Conservation (phyloP, 2,797 vertebrate species). For the Lacerta viridis region DNA sequence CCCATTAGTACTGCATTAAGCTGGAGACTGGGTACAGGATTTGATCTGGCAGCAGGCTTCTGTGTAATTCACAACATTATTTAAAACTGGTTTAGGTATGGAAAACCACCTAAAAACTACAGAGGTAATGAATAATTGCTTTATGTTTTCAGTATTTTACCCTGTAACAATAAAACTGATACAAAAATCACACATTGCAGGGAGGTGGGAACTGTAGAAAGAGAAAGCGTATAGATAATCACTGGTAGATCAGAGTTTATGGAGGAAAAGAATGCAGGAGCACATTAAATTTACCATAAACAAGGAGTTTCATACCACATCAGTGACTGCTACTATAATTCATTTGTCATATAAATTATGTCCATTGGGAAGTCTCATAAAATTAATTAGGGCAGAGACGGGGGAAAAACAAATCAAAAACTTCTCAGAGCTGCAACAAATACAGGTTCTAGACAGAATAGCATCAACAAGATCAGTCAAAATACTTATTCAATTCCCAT, state of each 20-base stretch:
- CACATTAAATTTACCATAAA: conserved; percentile 66
- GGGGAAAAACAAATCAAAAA: conserved; percentile 69
- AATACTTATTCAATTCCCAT: conserved; percentile 40
- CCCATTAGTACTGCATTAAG: conserved; percentile 18
- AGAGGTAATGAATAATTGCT: conserved; percentile 26
- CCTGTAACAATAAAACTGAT: conserved; percentile 32
- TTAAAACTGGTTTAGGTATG: conserved; percentile 25
- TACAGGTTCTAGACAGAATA: conserved; percentile 52
- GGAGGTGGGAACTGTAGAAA: background rate
- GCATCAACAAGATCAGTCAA: conserved; percentile 42
- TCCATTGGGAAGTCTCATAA: conserved; percentile 59
- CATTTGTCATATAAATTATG: conserved; percentile 68
- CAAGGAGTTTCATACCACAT: conserved; percentile 55
- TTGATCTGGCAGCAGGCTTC: conserved; percentile 22
- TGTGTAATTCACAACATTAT: conserved; percentile 12
- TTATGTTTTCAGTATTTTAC: conserved; percentile 33
- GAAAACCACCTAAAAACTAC: conserved; percentile 6
- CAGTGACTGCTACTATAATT: conserved; percentile 66
- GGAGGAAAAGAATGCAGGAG: conserved; percentile 45
- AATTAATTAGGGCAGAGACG: conserved; percentile 69
- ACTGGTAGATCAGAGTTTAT: conserved; percentile 39
- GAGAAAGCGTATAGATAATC: conserved; percentile 48
- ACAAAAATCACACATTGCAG: conserved; percentile 31
- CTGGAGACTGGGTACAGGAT: background rate
- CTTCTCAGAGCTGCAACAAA: conserved; percentile 64